phyloP scores from a whole-genome alignment of 1,140 invertebrate species.

The Episyrphus balteatus region DNA sequence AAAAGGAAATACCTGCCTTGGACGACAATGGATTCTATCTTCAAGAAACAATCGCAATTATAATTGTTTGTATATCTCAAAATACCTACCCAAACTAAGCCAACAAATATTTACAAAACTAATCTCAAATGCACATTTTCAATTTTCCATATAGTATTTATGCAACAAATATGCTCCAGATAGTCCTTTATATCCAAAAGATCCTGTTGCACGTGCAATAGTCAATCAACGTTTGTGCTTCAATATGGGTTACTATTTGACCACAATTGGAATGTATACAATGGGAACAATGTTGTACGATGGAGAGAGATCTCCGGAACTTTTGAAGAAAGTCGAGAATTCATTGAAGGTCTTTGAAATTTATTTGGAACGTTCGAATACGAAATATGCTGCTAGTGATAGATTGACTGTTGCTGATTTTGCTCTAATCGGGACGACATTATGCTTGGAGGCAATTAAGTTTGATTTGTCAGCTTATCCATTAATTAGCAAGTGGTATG shows the following conservation, averaged over 20 bases:
- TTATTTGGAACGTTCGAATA: conserved; percentile 47
- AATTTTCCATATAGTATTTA: conserved; percentile 51
- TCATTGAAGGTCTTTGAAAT: conserved; percentile 55
- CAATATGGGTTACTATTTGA: conserved; percentile 62
- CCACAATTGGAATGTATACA: conserved; percentile 43
- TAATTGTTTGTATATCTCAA: conserved; percentile 25
- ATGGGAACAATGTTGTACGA: conserved; percentile 59
- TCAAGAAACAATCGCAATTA: conserved; percentile 64
- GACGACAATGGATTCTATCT: conserved; percentile 60
- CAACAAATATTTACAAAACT: too few relatives aligned
- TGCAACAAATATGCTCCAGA: conserved; percentile 58
- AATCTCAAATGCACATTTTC: too few relatives aligned
- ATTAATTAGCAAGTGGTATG: conserved; percentile 51
- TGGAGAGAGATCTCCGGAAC: conserved; percentile 51
- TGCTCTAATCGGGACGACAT: conserved; percentile 52
- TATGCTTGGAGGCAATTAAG: conserved; percentile 58
- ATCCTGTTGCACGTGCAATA: conserved; percentile 49
- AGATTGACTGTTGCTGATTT: conserved; percentile 64
- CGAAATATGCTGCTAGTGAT: conserved; percentile 54
- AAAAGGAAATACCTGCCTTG: conserved; percentile 66
- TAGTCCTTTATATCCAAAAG: conserved; percentile 55
- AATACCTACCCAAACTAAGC: too few relatives aligned
- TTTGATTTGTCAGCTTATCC: conserved; percentile 50
- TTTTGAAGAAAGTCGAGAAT: conserved; percentile 53
- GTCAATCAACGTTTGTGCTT: conserved; percentile 67